phyloP scores from a whole-genome alignment of 2,888 invertebrate genomes.

The Lacanobia oleracea region DNA sequence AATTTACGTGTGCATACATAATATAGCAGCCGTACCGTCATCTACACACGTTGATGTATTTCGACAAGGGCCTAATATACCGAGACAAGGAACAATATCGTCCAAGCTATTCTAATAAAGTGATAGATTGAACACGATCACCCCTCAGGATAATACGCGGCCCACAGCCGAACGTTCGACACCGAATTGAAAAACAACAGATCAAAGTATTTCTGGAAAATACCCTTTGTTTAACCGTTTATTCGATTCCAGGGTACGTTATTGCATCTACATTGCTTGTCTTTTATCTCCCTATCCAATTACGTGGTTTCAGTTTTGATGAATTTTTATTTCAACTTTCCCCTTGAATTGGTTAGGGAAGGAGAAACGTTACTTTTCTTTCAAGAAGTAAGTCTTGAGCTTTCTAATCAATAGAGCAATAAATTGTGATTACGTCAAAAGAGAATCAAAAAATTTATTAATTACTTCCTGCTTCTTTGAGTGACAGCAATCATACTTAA shows the following conservation, averaged over 20 bases:
- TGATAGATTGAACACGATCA: slow-evolving; percentile 66
- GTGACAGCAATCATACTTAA: background rate
- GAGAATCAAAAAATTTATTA: no score
- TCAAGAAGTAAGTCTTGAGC: background rate
- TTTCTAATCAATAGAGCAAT: slow-evolving; percentile 1
- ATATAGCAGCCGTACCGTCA: slow-evolving; percentile 36
- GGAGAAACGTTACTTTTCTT: slow-evolving; percentile 3
- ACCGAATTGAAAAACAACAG: slow-evolving; percentile 68
- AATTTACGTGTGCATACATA: slow-evolving; percentile 56
- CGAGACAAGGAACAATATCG: slow-evolving; percentile 57
- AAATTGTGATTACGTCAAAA: background rate
- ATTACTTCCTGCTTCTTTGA: slow-evolving; percentile 7
- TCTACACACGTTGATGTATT: slow-evolving; percentile 43
- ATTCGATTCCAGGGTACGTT: slow-evolving; percentile 45
- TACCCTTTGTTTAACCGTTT: slow-evolving; percentile 48
- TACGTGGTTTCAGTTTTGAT: slow-evolving; percentile 41
- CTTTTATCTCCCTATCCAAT: slow-evolving; percentile 50
- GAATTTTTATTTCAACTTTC: slow-evolving; percentile 33
- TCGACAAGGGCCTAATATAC: slow-evolving; percentile 45
- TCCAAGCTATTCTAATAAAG: slow-evolving; percentile 51
- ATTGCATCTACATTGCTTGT: slow-evolving; percentile 50
- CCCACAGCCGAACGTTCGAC: slow-evolving; percentile 41
- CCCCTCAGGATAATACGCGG: slow-evolving; percentile 54
- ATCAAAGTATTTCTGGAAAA: slow-evolving; percentile 43
- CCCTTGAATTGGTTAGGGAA: slow-evolving; percentile 14